A percentile compares a stretch with the other conserved stretches of the same genome.
Conservation (phyloP, 2,113 vertebrate species). For the Cyanistes caeruleus region DNA sequence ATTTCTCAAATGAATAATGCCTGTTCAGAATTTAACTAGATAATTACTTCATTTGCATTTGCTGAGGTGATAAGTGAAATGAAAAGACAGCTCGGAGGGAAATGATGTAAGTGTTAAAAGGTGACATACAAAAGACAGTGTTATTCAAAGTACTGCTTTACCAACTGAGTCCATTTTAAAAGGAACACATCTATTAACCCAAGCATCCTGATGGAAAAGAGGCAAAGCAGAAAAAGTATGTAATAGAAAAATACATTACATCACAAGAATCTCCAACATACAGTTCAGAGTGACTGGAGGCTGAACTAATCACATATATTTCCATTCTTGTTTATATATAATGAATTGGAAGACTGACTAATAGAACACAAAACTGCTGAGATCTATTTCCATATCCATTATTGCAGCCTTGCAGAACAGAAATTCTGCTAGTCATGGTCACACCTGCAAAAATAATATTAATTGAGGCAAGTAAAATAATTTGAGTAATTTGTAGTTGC, state of each 20-base stretch:
- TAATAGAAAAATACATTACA: neutral
- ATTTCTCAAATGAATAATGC: slow-evolving; percentile 82
- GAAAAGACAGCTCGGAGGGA: slow-evolving; percentile 64
- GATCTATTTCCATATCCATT: neutral
- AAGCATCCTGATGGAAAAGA: neutral
- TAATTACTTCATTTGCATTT: slow-evolving; percentile 77
- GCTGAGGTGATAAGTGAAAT: slow-evolving; percentile 63
- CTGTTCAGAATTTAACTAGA: slow-evolving; percentile 76
- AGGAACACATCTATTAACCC: neutral
- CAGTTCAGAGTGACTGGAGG: neutral
- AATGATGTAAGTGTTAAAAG: slow-evolving; percentile 60
- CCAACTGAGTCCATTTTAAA: neutral
- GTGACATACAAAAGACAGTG: slow-evolving; percentile 4
- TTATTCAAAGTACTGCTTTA: slow-evolving; percentile 19
- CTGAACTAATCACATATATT: neutral
- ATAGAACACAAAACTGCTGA: neutral
- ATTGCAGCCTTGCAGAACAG: neutral
- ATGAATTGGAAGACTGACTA: neutral
- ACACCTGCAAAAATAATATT: neutral
- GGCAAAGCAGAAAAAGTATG: neutral
- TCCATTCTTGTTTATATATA: neutral
- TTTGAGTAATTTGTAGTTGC: neutral
- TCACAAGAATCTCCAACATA: neutral
- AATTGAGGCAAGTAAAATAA: neutral
- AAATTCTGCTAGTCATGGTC: neutral